A percentile compares a stretch with the other conserved stretches of the same genome.
Evolutionary conservation across 1,140 invertebrate species (phyloP).

Genomic region (Oncopeltus fasciatus): DNA sequence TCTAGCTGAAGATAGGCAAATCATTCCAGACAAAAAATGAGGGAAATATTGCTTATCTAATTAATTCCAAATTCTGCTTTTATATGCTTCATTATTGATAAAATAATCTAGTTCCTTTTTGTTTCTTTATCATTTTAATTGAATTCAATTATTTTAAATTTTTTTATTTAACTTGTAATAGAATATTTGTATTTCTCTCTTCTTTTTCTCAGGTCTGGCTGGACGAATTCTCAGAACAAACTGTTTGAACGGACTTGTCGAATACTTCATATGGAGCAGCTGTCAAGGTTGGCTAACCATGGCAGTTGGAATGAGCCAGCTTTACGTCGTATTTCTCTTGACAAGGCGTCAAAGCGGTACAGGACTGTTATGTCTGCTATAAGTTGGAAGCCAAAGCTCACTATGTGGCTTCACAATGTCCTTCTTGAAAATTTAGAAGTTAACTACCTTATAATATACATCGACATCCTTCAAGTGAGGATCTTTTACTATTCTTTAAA

Average conservation of each 20-base stretch:
- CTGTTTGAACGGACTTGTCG: constrained; percentile 50
- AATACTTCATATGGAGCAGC: constrained; percentile 53
- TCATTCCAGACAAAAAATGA: too few relatives aligned
- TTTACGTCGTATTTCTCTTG: constrained; percentile 47
- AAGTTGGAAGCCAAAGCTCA: constrained; percentile 51
- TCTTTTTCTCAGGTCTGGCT: constrained; percentile 37
- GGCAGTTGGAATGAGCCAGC: constrained; percentile 46
- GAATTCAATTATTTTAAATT: too few relatives aligned
- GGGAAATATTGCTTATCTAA: too few relatives aligned
- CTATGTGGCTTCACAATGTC: constrained; percentile 64
- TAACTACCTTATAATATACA: constrained; percentile 54
- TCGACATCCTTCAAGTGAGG: constrained; percentile 53
- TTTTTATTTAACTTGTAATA: too few relatives aligned
- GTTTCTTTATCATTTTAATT: too few relatives aligned
- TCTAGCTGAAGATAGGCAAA: too few relatives aligned
- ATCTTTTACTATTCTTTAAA: too few relatives aligned
- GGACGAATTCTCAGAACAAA: constrained; percentile 46
- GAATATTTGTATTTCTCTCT: neutral
- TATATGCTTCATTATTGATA: too few relatives aligned
- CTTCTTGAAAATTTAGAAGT: constrained; percentile 54
- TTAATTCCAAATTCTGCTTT: too few relatives aligned
- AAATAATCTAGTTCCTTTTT: too few relatives aligned
- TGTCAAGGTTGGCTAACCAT: constrained; percentile 46
- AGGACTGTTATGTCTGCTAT: constrained; percentile 48
- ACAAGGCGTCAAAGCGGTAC: constrained; percentile 53